These are phyloP conservation scores for Podiceps cristatus DNA, from an alignment of 2,113 vertebrate species.

Conservation along the genomic window DNA sequence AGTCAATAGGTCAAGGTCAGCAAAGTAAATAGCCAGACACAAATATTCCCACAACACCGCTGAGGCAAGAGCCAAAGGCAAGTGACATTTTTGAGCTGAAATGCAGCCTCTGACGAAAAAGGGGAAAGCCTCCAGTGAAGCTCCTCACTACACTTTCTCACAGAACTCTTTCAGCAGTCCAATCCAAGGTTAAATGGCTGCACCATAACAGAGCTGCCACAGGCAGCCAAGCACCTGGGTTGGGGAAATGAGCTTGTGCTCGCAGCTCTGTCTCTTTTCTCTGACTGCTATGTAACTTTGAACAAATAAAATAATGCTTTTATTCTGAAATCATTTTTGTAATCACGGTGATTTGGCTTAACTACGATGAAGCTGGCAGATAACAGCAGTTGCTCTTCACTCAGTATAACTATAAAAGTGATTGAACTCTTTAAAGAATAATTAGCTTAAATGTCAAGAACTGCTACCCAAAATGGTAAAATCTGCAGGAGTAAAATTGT, in stretches of 20 bases:
- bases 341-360: neutral
- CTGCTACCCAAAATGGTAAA: neutral
- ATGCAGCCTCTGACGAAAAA: neutral
- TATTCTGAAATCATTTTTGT: neutral
- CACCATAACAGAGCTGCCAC: neutral
- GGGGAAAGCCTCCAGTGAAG: neutral
- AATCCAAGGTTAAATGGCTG: neutral
- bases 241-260: rapidly evolving
- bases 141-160: neutral
- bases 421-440: neutral
- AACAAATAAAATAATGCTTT: neutral
- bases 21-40: neutral
- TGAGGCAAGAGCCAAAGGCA: neutral
- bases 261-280: neutral
- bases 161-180: neutral
- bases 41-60: neutral
- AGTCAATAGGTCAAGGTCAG: neutral
- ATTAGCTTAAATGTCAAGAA: neutral
- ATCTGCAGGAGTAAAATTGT: neutral
- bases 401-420: neutral
- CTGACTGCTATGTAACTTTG: neutral
- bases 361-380: neutral
- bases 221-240: neutral
- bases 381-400: neutral
- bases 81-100: neutral